Evolutionary conservation across 2,888 invertebrate genomes (phyloP).

Genomic region (Fragum fragum): DNA sequence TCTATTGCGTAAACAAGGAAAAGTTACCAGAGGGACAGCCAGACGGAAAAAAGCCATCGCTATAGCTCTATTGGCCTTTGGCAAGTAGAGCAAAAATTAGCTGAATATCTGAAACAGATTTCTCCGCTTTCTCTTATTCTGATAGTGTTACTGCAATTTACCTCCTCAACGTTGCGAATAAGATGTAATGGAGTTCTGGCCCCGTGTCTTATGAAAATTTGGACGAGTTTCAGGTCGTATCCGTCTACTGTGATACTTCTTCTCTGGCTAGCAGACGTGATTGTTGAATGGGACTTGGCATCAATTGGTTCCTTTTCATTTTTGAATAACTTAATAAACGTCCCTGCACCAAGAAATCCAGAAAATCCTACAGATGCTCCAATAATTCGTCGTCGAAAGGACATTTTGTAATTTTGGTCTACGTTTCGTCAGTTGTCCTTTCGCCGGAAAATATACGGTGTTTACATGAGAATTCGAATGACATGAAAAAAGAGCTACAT

Average conservation of each 20-base stretch:
- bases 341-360: background rate
- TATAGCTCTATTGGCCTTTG: too few species aligned
- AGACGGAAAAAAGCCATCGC: too few species aligned
- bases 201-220: constrained; percentile 82
- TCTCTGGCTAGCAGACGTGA: background rate
- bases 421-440: background rate
- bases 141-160: too few species aligned
- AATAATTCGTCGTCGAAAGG: background rate
- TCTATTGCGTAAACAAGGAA: too few species aligned
- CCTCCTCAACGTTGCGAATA: constrained; percentile 67
- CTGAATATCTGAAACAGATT: too few species aligned
- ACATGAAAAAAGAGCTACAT: too few species aligned
- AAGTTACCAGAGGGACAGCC: too few species aligned
- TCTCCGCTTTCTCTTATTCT: too few species aligned
- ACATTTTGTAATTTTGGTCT: constrained; percentile 1
- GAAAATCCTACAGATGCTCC: background rate
- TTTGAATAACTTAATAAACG: background rate
- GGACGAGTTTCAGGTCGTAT: constrained; percentile 75
- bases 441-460: background rate
- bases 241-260: constrained; percentile 37
- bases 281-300: background rate
- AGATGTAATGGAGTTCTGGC: constrained; percentile 75
- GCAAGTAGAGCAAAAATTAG: too few species aligned
- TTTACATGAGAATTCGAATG: too few species aligned
- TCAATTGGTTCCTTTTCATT: background rate